Conservation (phyloP, 1,140 invertebrate species). For the Cyphomyrmex costatus region DNA sequence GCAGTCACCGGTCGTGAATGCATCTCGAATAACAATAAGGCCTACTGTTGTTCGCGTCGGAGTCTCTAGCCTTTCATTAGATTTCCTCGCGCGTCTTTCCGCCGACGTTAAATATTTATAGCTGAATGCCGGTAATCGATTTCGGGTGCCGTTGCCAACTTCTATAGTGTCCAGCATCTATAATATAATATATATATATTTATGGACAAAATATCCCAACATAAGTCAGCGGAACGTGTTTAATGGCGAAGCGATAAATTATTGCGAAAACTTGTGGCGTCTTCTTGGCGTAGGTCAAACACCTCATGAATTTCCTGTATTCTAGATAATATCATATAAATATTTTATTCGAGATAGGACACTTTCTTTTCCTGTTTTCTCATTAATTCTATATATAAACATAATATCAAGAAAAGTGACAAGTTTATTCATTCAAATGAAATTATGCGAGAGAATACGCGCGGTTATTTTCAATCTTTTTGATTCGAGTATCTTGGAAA, state of each 20-base stretch:
- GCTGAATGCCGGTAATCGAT: constrained; percentile 32
- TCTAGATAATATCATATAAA: neutral
- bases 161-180: neutral
- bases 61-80: constrained; percentile 48
- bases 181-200: constrained; percentile 17
- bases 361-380: neutral
- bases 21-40: constrained; percentile 71
- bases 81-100: constrained; percentile 47
- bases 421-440: neutral
- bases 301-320: neutral
- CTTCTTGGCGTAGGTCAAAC: constrained; percentile 12
- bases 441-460: neutral
- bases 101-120: constrained; percentile 59
- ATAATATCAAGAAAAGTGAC: neutral
- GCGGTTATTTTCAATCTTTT: neutral
- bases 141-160: neutral
- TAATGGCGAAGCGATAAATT: constrained; percentile 1
- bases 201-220: constrained; percentile 5
- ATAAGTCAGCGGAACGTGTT: neutral
- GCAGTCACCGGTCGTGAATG: constrained; percentile 68
- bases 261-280: neutral
- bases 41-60: constrained; percentile 33
- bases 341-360: neutral
- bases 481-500: neutral
- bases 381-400: neutral